Evolutionary conservation across 2,797 vertebrate genomes (phyloP).

Genomic region (Trematomus bernacchii): DNA sequence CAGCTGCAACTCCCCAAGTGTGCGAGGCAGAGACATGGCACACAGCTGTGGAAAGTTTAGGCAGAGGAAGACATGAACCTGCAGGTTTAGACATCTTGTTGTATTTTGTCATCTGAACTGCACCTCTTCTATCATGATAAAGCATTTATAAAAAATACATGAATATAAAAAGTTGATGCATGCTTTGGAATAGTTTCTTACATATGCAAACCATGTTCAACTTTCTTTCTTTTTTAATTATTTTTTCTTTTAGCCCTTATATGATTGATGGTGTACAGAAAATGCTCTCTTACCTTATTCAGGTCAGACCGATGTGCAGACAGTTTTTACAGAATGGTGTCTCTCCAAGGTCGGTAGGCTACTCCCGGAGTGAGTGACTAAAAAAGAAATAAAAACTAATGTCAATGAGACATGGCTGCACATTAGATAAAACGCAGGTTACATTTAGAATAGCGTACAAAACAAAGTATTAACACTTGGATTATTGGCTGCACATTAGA

Average conservation of each 20-base stretch:
- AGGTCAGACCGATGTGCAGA: conserved; percentile 34
- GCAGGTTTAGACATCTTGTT: conserved; percentile 41
- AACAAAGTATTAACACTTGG: conserved; percentile 15
- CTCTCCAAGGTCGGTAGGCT: conserved; percentile 34
- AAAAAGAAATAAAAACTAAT: conserved; percentile 25
- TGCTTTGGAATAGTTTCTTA: conserved; percentile 3
- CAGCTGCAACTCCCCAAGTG: conserved; percentile 96
- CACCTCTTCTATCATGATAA: conserved; percentile 1
- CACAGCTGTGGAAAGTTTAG: conserved; percentile 61
- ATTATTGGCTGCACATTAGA: conserved; percentile 16
- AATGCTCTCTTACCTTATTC: conserved; percentile 67
- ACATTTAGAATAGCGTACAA: not conserved
- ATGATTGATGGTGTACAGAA: not conserved
- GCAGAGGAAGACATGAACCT: conserved; percentile 53
- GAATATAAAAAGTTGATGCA: not conserved
- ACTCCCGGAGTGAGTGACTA: conserved; percentile 37
- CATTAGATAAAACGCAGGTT: not conserved
- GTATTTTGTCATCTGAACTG: conserved; percentile 19
- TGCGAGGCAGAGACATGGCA: conserved; percentile 95
- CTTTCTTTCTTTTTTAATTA: not conserved
- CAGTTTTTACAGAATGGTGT: conserved; percentile 39
- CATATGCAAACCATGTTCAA: not conserved
- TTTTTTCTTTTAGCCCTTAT: not conserved
- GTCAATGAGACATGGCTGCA: not conserved
- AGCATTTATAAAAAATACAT: not conserved